Evolutionary conservation across 2,888 invertebrate species (phyloP).

Genomic region (Saturnia japonica): DNA sequence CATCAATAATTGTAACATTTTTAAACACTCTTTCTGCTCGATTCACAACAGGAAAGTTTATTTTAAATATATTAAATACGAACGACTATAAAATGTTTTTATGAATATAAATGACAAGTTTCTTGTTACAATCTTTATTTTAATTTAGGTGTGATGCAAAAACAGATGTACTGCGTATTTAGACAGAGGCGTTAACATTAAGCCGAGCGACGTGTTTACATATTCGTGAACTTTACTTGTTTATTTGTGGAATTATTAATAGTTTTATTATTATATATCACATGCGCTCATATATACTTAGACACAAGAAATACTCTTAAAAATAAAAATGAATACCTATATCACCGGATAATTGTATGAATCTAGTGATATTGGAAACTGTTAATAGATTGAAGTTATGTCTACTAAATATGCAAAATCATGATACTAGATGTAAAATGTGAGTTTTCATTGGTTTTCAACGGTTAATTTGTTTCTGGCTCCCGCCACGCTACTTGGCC

Average conservation of each 20-base stretch:
- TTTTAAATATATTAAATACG: not conserved
- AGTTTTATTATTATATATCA: not conserved
- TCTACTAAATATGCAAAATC: no score
- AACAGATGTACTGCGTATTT: not conserved
- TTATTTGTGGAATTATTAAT: not conserved
- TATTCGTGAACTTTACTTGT: not conserved
- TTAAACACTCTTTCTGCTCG: not conserved
- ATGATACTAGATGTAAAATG: no score
- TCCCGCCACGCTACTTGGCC: no score
- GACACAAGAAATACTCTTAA: no score
- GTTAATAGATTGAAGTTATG: no score
- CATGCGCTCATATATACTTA: no score
- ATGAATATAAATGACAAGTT: no score
- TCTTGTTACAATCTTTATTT: not conserved
- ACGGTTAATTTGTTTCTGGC: no score
- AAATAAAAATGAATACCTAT: not conserved
- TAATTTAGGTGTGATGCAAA: not conserved
- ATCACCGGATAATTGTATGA: not conserved
- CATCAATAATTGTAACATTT: not conserved
- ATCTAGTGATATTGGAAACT: no score
- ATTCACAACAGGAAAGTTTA: not conserved
- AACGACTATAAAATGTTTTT: no score
- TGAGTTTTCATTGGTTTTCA: no score
- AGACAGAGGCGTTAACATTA: not conserved
- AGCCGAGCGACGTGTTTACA: not conserved